Conservation (phyloP, 2,888 invertebrate species). For the Teinopalpus imperialis region DNA sequence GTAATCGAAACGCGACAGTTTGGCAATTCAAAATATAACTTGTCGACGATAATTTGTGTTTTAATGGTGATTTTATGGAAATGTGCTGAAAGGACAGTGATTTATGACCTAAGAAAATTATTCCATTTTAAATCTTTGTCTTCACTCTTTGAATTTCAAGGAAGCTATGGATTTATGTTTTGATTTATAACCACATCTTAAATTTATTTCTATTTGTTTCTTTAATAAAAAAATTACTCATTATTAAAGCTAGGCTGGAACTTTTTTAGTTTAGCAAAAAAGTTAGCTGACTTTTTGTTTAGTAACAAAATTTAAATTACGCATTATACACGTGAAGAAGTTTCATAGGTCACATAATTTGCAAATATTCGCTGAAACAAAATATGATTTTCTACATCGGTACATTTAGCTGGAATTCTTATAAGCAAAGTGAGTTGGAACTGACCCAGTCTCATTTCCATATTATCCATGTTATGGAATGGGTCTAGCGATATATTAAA, state of each 20-base stretch:
- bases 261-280: too few relatives aligned
- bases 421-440: slow-evolving; percentile 38
- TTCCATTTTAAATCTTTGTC: slow-evolving; percentile 9
- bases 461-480: slow-evolving; percentile 41
- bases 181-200: slow-evolving; percentile 7
- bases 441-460: slow-evolving; percentile 43
- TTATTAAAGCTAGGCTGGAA: too few relatives aligned
- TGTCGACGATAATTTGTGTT: slow-evolving; percentile 29
- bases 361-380: slow-evolving; percentile 30
- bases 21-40: slow-evolving; percentile 29
- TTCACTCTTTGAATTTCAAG: slow-evolving; percentile 16
- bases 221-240: too few relatives aligned
- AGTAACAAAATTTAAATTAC: neutral
- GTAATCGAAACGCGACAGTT: slow-evolving; percentile 30
- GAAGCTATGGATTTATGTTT: slow-evolving; percentile 10
- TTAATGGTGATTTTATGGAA: slow-evolving; percentile 38
- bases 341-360: slow-evolving; percentile 26
- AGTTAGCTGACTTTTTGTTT: too few relatives aligned
- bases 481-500: slow-evolving; percentile 34
- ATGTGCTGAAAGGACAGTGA: slow-evolving; percentile 32
- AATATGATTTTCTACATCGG: slow-evolving; percentile 43
- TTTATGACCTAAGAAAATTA: slow-evolving; percentile 36
- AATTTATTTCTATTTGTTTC: too few relatives aligned
- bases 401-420: slow-evolving; percentile 41
- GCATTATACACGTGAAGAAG: slow-evolving; percentile 7